phyloP scores from a whole-genome alignment of 2,888 invertebrate genomes.

The Julus scandinavius region DNA sequence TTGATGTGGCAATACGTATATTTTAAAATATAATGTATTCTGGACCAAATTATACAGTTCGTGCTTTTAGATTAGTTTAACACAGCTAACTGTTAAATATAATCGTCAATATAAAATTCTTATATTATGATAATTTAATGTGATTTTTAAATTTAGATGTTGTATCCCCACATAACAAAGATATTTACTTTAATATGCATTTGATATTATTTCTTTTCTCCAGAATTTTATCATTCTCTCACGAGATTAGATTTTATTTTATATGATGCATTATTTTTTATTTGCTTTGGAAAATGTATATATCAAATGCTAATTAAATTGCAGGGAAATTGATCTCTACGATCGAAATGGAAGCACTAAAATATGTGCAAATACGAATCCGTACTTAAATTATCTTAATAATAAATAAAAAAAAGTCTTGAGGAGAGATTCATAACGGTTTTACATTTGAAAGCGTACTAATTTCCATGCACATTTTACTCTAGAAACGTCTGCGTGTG shows the following conservation, averaged over 20 bases:
- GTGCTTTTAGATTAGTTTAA: no score
- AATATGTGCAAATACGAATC: conserved; percentile 8
- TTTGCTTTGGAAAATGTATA: not conserved
- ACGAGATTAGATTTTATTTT: not conserved
- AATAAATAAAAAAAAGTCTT: not conserved
- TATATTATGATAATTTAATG: no score
- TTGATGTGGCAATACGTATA: not conserved
- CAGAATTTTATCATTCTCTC: no score
- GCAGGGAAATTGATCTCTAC: not conserved
- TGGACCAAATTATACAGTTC: not conserved
- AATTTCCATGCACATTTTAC: not conserved
- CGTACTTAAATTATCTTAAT: conserved; percentile 12
- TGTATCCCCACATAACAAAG: no score
- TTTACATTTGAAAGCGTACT: not conserved
- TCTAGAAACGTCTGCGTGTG: not conserved
- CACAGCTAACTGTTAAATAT: no score
- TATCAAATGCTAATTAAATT: not conserved
- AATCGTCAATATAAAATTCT: no score
- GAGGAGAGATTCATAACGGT: not conserved
- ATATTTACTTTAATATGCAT: not conserved
- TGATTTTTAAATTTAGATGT: no score
- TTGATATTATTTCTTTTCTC: not conserved
- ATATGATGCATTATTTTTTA: not conserved
- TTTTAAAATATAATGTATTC: not conserved
- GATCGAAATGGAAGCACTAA: not conserved